A percentile compares a stretch with the other conserved stretches of the same genome.
These are phyloP conservation scores for Iselma pallidipennis DNA, from an alignment of 2,888 invertebrate genomes.

Conservation along the genomic window DNA sequence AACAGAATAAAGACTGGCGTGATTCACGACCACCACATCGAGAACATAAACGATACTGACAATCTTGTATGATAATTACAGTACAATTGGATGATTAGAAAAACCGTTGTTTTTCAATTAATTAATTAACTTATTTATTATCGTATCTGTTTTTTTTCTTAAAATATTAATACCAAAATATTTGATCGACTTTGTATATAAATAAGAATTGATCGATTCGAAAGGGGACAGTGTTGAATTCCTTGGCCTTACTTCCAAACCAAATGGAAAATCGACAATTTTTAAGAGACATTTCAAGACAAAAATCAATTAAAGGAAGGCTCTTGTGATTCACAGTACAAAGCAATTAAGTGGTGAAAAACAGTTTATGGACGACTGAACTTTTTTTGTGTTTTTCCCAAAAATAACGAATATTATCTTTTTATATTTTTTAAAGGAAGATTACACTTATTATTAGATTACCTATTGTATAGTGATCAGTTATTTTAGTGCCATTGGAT, in stretches of 20 bases:
- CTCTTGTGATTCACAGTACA: conserved; percentile 43
- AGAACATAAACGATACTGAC: conserved; percentile 61
- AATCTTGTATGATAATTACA: conserved; percentile 51
- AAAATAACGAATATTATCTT: no score
- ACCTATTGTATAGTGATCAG: conserved; percentile 33
- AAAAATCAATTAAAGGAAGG: conserved; percentile 37
- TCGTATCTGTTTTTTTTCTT: conserved; percentile 3
- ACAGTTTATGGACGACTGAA: conserved; percentile 29
- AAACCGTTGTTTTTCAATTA: conserved; percentile 29
- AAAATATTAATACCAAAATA: conserved; percentile 9
- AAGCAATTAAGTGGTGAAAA: conserved; percentile 11
- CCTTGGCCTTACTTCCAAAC: conserved; percentile 44
- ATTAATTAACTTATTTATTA: conserved; percentile 2
- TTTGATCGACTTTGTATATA: not conserved
- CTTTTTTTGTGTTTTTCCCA: conserved; percentile 11
- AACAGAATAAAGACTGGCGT: conserved; percentile 61
- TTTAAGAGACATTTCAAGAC: not conserved
- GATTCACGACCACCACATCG: conserved; percentile 58
- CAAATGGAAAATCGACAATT: not conserved
- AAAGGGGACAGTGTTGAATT: conserved; percentile 34
- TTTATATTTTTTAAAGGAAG: no score
- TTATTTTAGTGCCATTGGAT: conserved; percentile 26
- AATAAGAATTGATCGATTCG: not conserved
- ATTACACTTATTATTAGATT: conserved; percentile 30
- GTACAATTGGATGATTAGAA: conserved; percentile 49